Evolutionary conservation across 2,888 invertebrate genomes (phyloP), one percentile per base, ranked within the genome.

Genomic region (Timema cristinae): DNA sequence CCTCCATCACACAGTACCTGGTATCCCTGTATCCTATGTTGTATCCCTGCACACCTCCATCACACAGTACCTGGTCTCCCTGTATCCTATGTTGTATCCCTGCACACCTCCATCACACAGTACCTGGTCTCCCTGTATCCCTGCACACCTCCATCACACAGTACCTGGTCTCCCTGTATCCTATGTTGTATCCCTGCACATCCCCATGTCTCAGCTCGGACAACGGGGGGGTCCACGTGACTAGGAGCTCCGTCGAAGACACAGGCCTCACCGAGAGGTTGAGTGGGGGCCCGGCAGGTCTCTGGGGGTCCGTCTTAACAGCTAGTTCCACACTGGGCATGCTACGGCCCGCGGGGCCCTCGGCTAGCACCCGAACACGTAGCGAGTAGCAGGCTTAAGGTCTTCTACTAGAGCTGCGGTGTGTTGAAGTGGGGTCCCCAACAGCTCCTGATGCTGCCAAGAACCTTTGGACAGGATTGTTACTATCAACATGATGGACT

Each of bases 11-110:
- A 32, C 32, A 32, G 32, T 11, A 84, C 83, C 81, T 85, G 8
- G 85, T 82, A 75, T 86, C 86, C 68, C 85, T 82, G 79, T 86
- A 89, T 8, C 90, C 92, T 47, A 93, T 87, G 80, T 91, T 91
- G 79, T 90, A 93, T 48, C 92, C 92, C 77, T 89, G 87, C 73
- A 92, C 88, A 75, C 90, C 89, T 0, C 93, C 93, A 79, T 93
- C 32, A 32, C 32, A 32, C 32, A 32, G 32, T 11, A 84, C 83
- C 81, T 85, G 8, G 85, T 82, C 75, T 86, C 86, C 68, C 85
- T 82, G 79, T 86, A 89, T 8, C 90, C 92, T 47, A 93, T 87
- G 80, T 91, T 91, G 79, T 90, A 93, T 48, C 92, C 92, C 77
- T 89, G 87, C 73, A 92, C 88, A 75, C 90, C 89, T 0, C 93